A percentile compares a stretch with the other conserved stretches of the same genome.
Evolutionary conservation across 2,113 vertebrate species (phyloP).

Genomic region (Pithys albifrons): DNA sequence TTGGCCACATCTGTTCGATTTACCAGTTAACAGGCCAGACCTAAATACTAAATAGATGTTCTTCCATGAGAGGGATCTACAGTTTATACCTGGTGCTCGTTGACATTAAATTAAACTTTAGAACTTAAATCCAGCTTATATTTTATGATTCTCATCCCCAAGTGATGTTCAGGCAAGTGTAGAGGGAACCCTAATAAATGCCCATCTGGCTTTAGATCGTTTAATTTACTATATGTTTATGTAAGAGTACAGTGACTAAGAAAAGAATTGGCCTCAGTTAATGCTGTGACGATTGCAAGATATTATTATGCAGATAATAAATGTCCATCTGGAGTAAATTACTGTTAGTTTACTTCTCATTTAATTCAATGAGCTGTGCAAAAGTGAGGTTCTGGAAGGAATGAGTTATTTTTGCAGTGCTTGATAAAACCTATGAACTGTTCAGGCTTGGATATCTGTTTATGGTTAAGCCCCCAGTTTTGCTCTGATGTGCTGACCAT

Average conservation of each 20-base stretch:
- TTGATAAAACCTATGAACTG: background rate
- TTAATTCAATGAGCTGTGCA: background rate
- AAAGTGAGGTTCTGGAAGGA: background rate
- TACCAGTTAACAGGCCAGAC: background rate
- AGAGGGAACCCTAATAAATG: background rate
- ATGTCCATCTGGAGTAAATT: slow-evolving; percentile 13
- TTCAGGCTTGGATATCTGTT: background rate
- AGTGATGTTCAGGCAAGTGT: background rate
- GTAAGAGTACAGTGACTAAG: background rate
- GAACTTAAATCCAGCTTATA: background rate
- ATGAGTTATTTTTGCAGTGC: background rate
- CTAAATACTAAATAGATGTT: background rate
- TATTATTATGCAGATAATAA: background rate
- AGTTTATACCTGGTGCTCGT: background rate
- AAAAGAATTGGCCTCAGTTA: background rate
- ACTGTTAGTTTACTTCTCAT: slow-evolving; percentile 5
- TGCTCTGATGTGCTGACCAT: rapidly evolving
- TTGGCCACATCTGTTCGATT: background rate
- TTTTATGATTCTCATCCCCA: background rate
- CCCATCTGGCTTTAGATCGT: background rate
- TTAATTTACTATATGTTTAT: slow-evolving; percentile 32
- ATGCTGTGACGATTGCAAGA: background rate
- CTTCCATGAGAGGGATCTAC: rapidly evolving
- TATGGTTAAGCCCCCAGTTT: rapidly evolving
- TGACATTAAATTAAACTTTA: background rate